phyloP scores from a whole-genome alignment of 1,140 invertebrate species.

The Drosophila insularis region DNA sequence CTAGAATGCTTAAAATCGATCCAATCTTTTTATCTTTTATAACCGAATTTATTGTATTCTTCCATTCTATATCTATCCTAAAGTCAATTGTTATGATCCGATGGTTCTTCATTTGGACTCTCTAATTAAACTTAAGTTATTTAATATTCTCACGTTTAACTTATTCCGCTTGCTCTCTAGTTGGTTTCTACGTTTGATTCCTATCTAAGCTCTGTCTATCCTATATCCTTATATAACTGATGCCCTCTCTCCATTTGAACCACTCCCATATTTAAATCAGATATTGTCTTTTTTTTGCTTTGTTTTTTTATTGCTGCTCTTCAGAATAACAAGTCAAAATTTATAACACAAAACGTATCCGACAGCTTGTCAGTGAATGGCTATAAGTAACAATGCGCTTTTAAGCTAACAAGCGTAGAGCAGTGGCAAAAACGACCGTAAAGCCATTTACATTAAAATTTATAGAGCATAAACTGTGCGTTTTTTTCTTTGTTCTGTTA shows the following conservation, averaged over 20 bases:
- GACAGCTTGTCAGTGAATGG: slow-evolving; percentile 69
- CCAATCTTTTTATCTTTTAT: too few relatives aligned
- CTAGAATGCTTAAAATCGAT: too few relatives aligned
- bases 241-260: slow-evolving; percentile 8
- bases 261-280: slow-evolving; percentile 16
- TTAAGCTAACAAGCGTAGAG: slow-evolving; percentile 73
- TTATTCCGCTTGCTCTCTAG: too few relatives aligned
- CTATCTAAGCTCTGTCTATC: too few relatives aligned
- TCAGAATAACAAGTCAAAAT: slow-evolving; percentile 64
- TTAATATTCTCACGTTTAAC: too few relatives aligned
- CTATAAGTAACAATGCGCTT: slow-evolving; percentile 65
- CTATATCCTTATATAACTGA: too few relatives aligned
- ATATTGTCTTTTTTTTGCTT: slow-evolving; percentile 15
- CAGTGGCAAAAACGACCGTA: slow-evolving; percentile 41
- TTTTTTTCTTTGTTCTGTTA: slow-evolving; percentile 48
- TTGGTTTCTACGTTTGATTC: too few relatives aligned
- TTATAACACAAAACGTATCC: slow-evolving; percentile 74
- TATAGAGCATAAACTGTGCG: slow-evolving; percentile 77
- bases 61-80: too few relatives aligned
- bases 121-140: too few relatives aligned
- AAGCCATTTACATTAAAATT: slow-evolving; percentile 80
- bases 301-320: slow-evolving; percentile 36
- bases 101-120: too few relatives aligned
- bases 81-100: too few relatives aligned
- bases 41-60: too few relatives aligned